Evolutionary conservation across 37 sponge, comb jelly and placozoan species (phyloP).

Genomic region (Tethya wilhelma): DNA sequence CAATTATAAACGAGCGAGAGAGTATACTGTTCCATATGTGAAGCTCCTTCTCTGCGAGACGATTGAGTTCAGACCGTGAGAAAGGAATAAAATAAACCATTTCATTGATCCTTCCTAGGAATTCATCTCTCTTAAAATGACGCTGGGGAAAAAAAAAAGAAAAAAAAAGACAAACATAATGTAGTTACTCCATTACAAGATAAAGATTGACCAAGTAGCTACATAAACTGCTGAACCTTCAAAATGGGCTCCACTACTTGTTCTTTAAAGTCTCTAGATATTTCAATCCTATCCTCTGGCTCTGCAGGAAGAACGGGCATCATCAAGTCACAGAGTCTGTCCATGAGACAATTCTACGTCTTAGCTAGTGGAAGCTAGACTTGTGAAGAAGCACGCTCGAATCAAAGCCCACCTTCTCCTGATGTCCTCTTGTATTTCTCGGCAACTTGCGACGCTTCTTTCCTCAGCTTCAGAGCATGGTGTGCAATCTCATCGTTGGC

Average conservation of each 20-base stretch:
- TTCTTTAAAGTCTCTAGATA: constrained; percentile 88
- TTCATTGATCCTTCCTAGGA: constrained; percentile 97
- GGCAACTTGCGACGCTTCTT: constrained; percentile 57
- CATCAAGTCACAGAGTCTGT: neutral
- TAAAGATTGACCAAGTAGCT: neutral
- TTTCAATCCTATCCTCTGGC: constrained; percentile 46
- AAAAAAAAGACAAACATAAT: neutral
- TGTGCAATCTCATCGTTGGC: constrained; percentile 89
- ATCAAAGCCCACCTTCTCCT: neutral
- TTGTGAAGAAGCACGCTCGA: neutral
- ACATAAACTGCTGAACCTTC: constrained; percentile 63
- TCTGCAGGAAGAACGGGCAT: neutral
- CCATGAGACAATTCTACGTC: neutral
- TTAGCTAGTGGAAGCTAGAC: neutral
- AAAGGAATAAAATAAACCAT: constrained; percentile 97
- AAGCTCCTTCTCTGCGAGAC: constrained; percentile 83
- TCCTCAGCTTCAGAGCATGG: constrained; percentile 77
- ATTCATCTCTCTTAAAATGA: constrained; percentile 89
- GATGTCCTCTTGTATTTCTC: constrained; percentile 24
- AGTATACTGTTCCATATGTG: constrained; percentile 74
- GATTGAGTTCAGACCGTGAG: constrained; percentile 78
- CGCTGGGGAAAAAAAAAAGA: constrained; percentile 31
- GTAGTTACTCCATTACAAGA: neutral
- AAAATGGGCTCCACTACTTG: constrained; percentile 89
- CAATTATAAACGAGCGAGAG: no score